Evolutionary conservation across 92 coral and sea anemone species (phyloP), one percentile per base, ranked within the genome.

Genomic region (Porites cylindrica): DNA sequence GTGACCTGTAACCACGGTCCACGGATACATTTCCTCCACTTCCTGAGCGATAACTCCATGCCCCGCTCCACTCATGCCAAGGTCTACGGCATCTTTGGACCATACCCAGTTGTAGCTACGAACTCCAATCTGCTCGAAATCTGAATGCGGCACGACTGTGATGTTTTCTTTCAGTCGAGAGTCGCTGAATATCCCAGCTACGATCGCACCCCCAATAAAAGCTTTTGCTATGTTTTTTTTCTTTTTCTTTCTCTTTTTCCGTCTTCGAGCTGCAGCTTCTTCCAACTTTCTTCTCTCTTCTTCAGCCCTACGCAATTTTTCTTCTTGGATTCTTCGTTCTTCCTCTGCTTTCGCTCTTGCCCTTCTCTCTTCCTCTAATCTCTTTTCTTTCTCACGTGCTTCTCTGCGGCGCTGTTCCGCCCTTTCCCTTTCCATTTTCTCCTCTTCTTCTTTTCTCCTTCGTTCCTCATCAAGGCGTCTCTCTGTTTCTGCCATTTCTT

Each of bases 31-130:
- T 50, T 72, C 32, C 82, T 85, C 92, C 66, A 90, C 92, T 21
- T 90, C 92, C 82, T 90, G 92, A 23, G 92, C 92, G 14, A 90
- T 85, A 54, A 90, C 60, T 0, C 92, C 92, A 8, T 77, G 86
- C 63, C 29, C 86, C 2, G 5, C 12, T 17, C 92, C 92, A 17
- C 76, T 79, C 82, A 70, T 12, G 12, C 92, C 90, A 53, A 79
- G 70, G n/a, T 75, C 71, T 56, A 4, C 69, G 56, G 70, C 80
- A 20, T 78, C 17, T 18, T 72, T 64, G 72, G 78, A 70, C 92
- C 92, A 89, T 54, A 51, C 81, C 92, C 92, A 89, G 70, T 26
- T 70, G 72, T 76, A 80, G 18, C 77, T 60, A 8, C 38, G 92
- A 75, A 90, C 82, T 13, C 90, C 92, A 76, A 90, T 66, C 59